Evolutionary conservation across 2,888 invertebrate genomes (phyloP), one percentile per base, ranked within the genome.

Genomic region (Alloplasta piceator): DNA sequence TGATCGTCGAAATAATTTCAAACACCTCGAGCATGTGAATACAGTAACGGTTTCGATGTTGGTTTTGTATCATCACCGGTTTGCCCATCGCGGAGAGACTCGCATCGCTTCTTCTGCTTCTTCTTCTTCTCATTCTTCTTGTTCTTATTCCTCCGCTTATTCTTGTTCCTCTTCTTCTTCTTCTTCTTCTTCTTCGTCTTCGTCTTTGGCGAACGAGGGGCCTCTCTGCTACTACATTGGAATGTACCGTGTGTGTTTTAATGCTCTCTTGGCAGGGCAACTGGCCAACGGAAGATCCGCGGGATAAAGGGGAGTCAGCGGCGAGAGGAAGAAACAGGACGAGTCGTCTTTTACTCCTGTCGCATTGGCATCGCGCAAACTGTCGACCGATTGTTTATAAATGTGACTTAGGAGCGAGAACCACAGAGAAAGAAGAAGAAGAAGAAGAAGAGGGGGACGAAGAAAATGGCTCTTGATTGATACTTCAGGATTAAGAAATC

Each of bases 171-270:
- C 26, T 26, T 26, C 26, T 26, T 26, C 26, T 26, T 26, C 26
- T 26, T 26, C 26, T 1, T 26, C 26, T 26, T 26, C 26, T 26
- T 26, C 26, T 26, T 26, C 26, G 1, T 26, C 26, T 26, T 26
- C 26, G 26, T 26, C 26, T 26, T 26, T 26, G 60, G 41, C 39
- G 80, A 78, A 80, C 80, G 80, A 81, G 68, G 70, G 41, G 56
- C 79, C 73, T 78, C 58, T 58, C 79, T 26, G 70, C 75, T 78
- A 77, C 75, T 43, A 73, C 79, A 68, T 75, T 80, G 85, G 85
- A 85, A 85, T 85, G 85, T 82, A 82, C 82, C 83, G 84, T 85
- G 78, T 71, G 78, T 84, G 85, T 85, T 85, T 85, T 84, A 84
- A 85, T 85, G 84, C 82, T 85, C 82, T 72, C 26, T 26, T 80